These are phyloP conservation scores for Synanthedon myopaeformis DNA, from an alignment of 2,888 invertebrate species.

Conservation along the genomic window DNA sequence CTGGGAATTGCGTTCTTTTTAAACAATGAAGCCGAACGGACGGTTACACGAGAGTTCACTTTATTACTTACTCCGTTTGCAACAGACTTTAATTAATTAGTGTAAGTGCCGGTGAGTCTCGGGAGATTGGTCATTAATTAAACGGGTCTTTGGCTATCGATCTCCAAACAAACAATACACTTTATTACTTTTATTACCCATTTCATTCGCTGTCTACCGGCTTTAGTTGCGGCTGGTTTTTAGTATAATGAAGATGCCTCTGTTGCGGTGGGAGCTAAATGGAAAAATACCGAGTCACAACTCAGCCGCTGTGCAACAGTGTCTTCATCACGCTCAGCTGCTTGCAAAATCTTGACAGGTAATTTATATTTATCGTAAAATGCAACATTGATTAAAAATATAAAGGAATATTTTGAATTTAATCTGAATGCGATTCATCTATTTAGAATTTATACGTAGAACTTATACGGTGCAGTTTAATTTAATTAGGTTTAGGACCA, in stretches of 20 bases:
- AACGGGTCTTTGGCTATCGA: constrained; percentile 58
- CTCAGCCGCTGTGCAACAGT: neutral
- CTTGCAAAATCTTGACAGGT: neutral
- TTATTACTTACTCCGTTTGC: constrained; percentile 41
- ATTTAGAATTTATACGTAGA: no score
- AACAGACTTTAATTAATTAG: constrained; percentile 58
- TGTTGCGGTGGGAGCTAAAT: neutral
- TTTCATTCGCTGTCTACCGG: constrained; percentile 38
- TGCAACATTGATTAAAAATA: no score
- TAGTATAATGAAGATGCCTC: constrained; percentile 12
- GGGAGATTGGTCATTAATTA: constrained; percentile 65
- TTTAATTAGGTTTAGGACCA: no score
- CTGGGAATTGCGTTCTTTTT: constrained; percentile 10
- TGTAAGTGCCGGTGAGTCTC: constrained; percentile 64
- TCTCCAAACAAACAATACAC: constrained; percentile 57
- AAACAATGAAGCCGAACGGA: constrained; percentile 16
- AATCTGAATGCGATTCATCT: no score
- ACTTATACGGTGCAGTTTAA: no score
- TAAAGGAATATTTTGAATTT: no score
- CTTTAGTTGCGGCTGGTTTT: constrained; percentile 24
- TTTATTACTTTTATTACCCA: constrained; percentile 59
- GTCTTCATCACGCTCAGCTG: neutral
- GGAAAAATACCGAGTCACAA: neutral
- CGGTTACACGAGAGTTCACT: constrained; percentile 20
- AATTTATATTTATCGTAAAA: no score